Evolutionary conservation across 92 coral and sea anemone genomes (phyloP).

Genomic region (Micromussa lordhowensis): DNA sequence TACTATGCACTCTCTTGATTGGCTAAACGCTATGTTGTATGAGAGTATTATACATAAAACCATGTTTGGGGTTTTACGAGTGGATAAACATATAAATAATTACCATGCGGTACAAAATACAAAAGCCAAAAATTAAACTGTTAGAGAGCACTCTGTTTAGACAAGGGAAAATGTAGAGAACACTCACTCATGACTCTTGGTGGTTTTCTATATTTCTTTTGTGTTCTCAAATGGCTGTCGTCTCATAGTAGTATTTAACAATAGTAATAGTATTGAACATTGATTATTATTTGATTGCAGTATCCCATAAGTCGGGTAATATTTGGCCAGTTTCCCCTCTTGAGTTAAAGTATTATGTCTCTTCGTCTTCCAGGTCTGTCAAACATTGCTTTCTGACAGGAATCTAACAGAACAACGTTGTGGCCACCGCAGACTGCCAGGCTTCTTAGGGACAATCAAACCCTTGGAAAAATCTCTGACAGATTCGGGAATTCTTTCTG

Average conservation of each 20-base stretch:
- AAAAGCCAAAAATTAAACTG: background rate
- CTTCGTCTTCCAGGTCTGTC: slow-evolving; percentile 15
- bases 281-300: background rate
- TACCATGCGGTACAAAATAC: background rate
- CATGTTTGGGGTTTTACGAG: background rate
- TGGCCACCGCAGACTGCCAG: background rate
- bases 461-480: too few species aligned
- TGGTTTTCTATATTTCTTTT: background rate
- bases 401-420: background rate
- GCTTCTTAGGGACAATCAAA: background rate
- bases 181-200: background rate
- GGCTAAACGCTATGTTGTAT: too few species aligned
- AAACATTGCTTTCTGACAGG: slow-evolving; percentile 6
- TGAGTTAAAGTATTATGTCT: background rate
- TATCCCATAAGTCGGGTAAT: background rate
- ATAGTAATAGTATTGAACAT: too few species aligned
- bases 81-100: background rate
- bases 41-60: too few species aligned
- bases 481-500: too few species aligned
- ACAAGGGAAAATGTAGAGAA: too few species aligned
- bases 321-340: background rate
- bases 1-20: too few species aligned
- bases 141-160: too few species aligned
- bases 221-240: background rate
- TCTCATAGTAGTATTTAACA: too few species aligned